These are phyloP conservation scores for Nothobranchius furzeri DNA, from an alignment of 2,113 vertebrate genomes.

Conservation along the genomic window DNA sequence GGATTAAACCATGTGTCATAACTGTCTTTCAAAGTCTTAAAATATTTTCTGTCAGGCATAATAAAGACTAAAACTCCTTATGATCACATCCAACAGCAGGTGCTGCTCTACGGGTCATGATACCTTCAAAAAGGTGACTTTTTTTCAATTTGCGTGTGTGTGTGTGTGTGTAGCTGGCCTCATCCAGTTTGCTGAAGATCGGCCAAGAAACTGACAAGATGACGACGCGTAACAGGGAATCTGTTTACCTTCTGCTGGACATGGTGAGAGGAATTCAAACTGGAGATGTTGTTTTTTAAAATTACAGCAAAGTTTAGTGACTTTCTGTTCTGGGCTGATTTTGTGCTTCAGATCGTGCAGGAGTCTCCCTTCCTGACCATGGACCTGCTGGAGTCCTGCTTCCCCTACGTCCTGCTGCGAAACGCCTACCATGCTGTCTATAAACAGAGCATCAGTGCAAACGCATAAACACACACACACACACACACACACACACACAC, in stretches of 20 bases:
- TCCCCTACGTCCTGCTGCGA: constrained; percentile 96
- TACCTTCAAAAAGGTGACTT: too few relatives aligned
- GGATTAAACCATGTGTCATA: too few relatives aligned
- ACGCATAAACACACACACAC: constrained; percentile 76
- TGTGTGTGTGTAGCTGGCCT: constrained; percentile 85
- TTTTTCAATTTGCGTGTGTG: too few relatives aligned
- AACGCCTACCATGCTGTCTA: constrained; percentile 99
- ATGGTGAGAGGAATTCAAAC: constrained; percentile 83
- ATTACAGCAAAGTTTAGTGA: not conserved
- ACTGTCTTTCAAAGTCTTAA: too few relatives aligned
- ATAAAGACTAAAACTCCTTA: too few relatives aligned
- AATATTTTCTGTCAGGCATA: too few relatives aligned
- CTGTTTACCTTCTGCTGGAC: constrained; percentile 96
- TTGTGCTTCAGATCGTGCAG: constrained; percentile 91
- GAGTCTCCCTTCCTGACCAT: constrained; percentile 99
- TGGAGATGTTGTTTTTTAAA: not conserved
- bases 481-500: constrained; percentile 16
- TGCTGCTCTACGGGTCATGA: too few relatives aligned
- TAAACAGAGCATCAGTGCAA: constrained; percentile 96
- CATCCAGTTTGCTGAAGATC: constrained; percentile 97
- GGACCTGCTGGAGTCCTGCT: constrained; percentile 98
- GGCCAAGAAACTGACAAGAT: constrained; percentile 98
- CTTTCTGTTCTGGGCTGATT: not conserved
- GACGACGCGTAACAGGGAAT: constrained; percentile 96
- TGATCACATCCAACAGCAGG: too few relatives aligned